These are phyloP conservation scores for Mimumesa dahlbomi DNA, from an alignment of 2,888 invertebrate species.

Conservation along the genomic window DNA sequence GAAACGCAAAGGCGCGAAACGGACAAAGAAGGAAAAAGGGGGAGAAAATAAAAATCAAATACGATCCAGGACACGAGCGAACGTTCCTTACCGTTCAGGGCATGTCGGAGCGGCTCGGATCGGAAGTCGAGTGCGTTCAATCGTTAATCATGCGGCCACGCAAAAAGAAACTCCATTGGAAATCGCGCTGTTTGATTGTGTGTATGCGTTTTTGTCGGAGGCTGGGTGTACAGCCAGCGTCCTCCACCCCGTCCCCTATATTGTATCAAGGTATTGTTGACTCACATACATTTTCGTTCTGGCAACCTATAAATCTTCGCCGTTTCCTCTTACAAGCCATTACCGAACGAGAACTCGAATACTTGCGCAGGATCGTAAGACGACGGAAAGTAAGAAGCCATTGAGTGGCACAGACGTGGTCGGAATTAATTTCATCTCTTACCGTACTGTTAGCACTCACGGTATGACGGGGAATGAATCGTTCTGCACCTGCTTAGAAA, in stretches of 20 bases:
- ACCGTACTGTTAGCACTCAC: conserved; percentile 43
- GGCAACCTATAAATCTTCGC: conserved; percentile 76
- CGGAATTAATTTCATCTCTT: conserved; percentile 65
- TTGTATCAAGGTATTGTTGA: conserved; percentile 73
- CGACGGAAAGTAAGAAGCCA: conserved; percentile 64
- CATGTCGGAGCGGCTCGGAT: conserved; percentile 72
- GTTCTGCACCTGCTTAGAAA: conserved; percentile 56
- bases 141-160: conserved; percentile 77
- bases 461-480: conserved; percentile 54
- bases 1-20: conserved; percentile 66
- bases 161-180: conserved; percentile 74
- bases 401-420: conserved; percentile 61
- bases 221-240: conserved; percentile 48
- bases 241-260: conserved; percentile 40
- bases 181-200: conserved; percentile 64
- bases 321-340: conserved; percentile 77
- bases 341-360: conserved; percentile 69
- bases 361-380: conserved; percentile 43
- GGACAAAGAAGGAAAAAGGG: conserved; percentile 37
- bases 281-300: conserved; percentile 70
- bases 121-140: conserved; percentile 79
- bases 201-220: conserved; percentile 64
- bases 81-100: conserved; percentile 61
- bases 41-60: conserved; percentile 41
- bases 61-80: conserved; percentile 40